phyloP scores from a whole-genome alignment of 2,113 vertebrate species.

The Hippocampus comes region DNA sequence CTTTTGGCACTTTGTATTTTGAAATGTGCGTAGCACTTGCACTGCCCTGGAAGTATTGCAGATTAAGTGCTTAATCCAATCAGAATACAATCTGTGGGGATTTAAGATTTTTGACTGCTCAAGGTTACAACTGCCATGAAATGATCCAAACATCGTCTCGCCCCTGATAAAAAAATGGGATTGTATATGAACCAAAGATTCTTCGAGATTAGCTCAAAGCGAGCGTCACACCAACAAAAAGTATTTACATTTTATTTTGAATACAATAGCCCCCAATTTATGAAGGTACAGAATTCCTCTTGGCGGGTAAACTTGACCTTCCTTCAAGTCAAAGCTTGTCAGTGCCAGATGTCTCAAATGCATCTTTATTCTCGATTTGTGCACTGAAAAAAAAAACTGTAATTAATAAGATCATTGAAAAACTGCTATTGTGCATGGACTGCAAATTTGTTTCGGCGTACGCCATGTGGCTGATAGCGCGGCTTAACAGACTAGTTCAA shows the following conservation, averaged over 20 bases:
- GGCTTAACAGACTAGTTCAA: constrained; percentile 34
- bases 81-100: constrained; percentile 62
- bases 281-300: background rate
- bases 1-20: constrained; percentile 51
- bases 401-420: constrained; percentile 18
- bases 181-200: constrained; percentile 50
- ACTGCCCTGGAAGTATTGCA: constrained; percentile 55
- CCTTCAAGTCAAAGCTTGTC: constrained; percentile 18
- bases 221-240: constrained; percentile 57
- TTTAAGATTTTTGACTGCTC: constrained; percentile 61
- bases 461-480: constrained; percentile 20
- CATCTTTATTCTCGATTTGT: background rate
- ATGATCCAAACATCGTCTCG: constrained; percentile 55
- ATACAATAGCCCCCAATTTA: constrained; percentile 58
- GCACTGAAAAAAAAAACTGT: background rate
- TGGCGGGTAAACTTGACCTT: background rate
- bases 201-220: constrained; percentile 63
- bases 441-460: constrained; percentile 8
- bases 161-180: constrained; percentile 27
- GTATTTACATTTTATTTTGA: constrained; percentile 59
- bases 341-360: background rate
- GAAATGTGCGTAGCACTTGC: constrained; percentile 30
- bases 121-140: constrained; percentile 59
- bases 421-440: background rate
- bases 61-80: constrained; percentile 69